Evolutionary conservation across 2,888 invertebrate genomes (phyloP).

Genomic region (Nycteola revayana): DNA sequence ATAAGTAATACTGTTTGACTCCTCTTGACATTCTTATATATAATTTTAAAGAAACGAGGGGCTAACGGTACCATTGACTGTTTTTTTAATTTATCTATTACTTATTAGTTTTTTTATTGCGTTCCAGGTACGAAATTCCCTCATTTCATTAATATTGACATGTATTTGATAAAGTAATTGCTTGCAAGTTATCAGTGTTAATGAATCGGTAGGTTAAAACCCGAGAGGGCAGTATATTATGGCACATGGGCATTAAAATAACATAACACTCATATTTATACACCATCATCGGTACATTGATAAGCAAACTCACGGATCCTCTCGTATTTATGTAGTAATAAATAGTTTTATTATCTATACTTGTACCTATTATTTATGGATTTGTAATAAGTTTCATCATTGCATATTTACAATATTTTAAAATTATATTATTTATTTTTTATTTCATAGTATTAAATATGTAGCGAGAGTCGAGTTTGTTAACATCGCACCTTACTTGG

Average conservation of each 20-base stretch:
- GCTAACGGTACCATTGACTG: constrained; percentile 8
- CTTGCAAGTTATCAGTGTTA: constrained; percentile 30
- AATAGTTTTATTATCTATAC: constrained; percentile 8
- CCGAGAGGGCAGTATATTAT: constrained; percentile 59
- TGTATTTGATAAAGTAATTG: constrained; percentile 30
- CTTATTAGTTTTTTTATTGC: constrained; percentile 4
- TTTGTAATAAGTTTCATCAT: not conserved
- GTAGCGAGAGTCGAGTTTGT: constrained; percentile 33
- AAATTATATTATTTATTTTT: not conserved
- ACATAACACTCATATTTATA: constrained; percentile 58
- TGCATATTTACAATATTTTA: constrained; percentile 1
- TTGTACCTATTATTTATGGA: not conserved
- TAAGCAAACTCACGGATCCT: constrained; percentile 36
- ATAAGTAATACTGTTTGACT: constrained; percentile 78
- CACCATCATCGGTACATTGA: constrained; percentile 46
- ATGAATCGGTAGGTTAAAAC: constrained; percentile 59
- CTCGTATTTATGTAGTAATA: constrained; percentile 23
- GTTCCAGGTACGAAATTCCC: constrained; percentile 9
- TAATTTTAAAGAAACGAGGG: constrained; percentile 40
- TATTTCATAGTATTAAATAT: not conserved
- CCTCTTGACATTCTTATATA: constrained; percentile 52
- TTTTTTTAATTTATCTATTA: not conserved
- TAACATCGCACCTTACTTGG: constrained; percentile 29
- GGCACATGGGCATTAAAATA: constrained; percentile 69
- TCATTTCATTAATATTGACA: constrained; percentile 27